Base-by-base conservation (phyloP, 2,888 invertebrate species). In the Entomobrya proxima region DNA sequence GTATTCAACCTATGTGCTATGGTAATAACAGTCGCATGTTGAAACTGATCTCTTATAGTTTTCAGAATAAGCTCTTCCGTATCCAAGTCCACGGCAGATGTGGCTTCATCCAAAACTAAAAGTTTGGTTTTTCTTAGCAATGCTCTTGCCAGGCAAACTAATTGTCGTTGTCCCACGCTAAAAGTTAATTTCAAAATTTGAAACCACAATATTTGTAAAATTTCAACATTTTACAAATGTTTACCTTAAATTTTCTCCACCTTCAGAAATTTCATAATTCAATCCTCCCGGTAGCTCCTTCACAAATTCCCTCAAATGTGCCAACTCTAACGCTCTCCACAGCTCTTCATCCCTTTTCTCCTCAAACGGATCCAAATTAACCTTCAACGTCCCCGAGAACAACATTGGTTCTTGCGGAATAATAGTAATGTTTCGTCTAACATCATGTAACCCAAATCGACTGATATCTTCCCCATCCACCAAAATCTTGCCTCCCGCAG, bases 1-100 rank as follows among this genome's bases (percentile, higher is more conserved):
- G 98, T 98, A 92, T 98, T 97, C 86, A 98, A 94, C 21, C 98
- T 94, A 93, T 98, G 98, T 47, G 98, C 98, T 91, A 98, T 98
- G 0, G 97, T 98, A 32, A 98, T 94, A 74, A 98, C 95, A 4
- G 98, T 98, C 92, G 96, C 96, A 86, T 96, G 94, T 86, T 94
- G 94, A 92, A 98, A 98, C 92, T 98, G 96, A 30, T 94, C 94
- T 27, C 96, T 94, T 91, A 98, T 98, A 0, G 91, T 91, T 88
- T 94, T 94, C 93, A 95, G 95, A 91, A 97, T 97, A 86, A 97
- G 94, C 91, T 96, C 96, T 92, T 97, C 97, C 0, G 97, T 97
- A 93, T 97, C 97, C 89, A 97, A 93, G 93, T 97, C 97, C 27
- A 93, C 92, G 0, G 93, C 92, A 2, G 93, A 93, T 0, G 93